Evolutionary conservation across 2,888 invertebrate species (phyloP), one percentile per base, ranked within the genome.

Genomic region (Ichneumon xanthorius): DNA sequence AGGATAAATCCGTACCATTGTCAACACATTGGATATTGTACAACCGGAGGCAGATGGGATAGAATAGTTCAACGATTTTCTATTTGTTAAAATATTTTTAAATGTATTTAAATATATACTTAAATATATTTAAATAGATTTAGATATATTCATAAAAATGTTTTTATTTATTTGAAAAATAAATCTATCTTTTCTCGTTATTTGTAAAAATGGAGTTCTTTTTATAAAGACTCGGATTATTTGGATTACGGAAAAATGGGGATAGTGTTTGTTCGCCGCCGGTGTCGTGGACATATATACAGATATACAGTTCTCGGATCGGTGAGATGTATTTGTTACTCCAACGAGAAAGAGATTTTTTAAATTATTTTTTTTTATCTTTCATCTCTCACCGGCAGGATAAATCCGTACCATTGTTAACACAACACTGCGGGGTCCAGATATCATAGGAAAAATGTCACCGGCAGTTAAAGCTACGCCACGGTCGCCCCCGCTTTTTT

Each of bases 401-500:
- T 67, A 53, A 77, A 77, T 77, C 67, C 37, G 22, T 19, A 67
- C 50, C 40, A 67, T 50, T 37, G 37, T 14, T 63, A 65, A 77
- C 50, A 77, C 14, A 67, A 63, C 63, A 50, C 50, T 33, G 63
- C 40, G 53, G n/a, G 16, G 65, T 19, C n/a, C 26, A n/a, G 61
- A 75, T 70, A 75, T 68, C 26, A 37, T 9, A 48, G 37, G 68
- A 77, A 55, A 73, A 61, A 82, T 82, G 61, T 63, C 53, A 80
- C 50, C 58, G 77, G 67, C 68, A 72, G 67, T 78, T 19, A 63
- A 70, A 70, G 37, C 70, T 70, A 16, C 70, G 45, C 63, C 63
- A 55, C 50, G 40, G 73, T 78, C 61, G 30, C 30, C 48, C 19
- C 68, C 67, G 67, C 40, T 73, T 30, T 70, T 84, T 84, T 70